Percentiles rank a stretch among this genome's conserved stretches.
Evolutionary conservation across 2,797 vertebrate genomes (phyloP).

Genomic region (Gadopsis bispinosus): DNA sequence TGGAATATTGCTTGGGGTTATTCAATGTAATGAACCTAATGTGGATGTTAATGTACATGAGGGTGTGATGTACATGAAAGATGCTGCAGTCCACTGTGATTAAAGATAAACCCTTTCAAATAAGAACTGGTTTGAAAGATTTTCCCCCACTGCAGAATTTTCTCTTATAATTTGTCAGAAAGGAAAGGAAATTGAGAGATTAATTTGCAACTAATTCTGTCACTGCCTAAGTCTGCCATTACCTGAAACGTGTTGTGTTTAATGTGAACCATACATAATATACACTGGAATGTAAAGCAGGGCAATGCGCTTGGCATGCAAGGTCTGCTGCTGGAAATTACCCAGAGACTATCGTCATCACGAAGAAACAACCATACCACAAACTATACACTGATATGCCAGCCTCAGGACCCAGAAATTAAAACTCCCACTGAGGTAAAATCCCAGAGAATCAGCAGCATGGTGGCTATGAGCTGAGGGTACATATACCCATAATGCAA

Average conservation of each 20-base stretch:
- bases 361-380: conserved; percentile 31
- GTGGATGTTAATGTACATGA: background rate
- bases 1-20: background rate
- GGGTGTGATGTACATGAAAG: background rate
- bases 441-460: background rate
- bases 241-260: background rate
- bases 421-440: conserved; percentile 42
- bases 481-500: background rate
- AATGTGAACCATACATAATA: background rate
- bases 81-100: background rate
- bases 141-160: background rate
- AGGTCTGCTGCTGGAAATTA: conserved; percentile 11
- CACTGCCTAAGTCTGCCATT: background rate
- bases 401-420: background rate
- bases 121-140: background rate
- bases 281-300: conserved; percentile 10
- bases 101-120: background rate
- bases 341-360: background rate
- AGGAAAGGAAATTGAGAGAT: background rate
- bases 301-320: background rate
- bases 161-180: background rate
- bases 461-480: background rate
- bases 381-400: background rate
- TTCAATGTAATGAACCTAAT: background rate
- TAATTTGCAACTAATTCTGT: background rate